Percentiles rank a stretch among this genome's conserved stretches.
Conservation (phyloP, 2,797 vertebrate species). For the Mallotus villosus region DNA sequence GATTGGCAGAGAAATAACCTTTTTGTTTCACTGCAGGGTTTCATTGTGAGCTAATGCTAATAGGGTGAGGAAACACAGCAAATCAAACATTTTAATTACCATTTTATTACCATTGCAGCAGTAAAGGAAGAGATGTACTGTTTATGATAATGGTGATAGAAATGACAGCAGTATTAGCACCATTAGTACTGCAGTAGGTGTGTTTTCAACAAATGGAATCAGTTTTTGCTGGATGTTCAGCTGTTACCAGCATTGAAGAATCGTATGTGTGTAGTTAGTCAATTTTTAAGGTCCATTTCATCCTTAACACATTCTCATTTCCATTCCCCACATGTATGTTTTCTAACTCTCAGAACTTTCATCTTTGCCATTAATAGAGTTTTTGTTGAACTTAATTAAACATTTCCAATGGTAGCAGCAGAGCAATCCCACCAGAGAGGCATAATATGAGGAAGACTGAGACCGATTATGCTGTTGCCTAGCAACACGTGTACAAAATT, state of each 20-base stretch:
- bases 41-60: not conserved
- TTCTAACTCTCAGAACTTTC: constrained; percentile 64
- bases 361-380: constrained; percentile 72
- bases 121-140: not conserved
- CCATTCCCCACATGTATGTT: constrained; percentile 31
- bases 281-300: not conserved
- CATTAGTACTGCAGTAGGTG: not conserved
- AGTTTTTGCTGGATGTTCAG: not conserved
- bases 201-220: not conserved
- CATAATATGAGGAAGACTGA: constrained; percentile 61
- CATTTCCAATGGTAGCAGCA: constrained; percentile 71
- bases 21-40: not conserved
- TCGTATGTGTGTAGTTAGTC: not conserved
- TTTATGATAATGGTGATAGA: not conserved
- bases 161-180: not conserved
- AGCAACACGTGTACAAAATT: constrained; percentile 82
- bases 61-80: not conserved
- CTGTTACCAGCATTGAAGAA: not conserved
- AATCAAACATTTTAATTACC: not conserved
- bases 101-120: not conserved
- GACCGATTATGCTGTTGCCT: constrained; percentile 79
- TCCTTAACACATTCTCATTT: constrained; percentile 35
- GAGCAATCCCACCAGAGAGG: constrained; percentile 70
- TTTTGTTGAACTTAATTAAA: constrained; percentile 76
- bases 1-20: not conserved